Base-by-base conservation (phyloP, 2,888 invertebrate genomes). In the Drosophila lacicola region DNA sequence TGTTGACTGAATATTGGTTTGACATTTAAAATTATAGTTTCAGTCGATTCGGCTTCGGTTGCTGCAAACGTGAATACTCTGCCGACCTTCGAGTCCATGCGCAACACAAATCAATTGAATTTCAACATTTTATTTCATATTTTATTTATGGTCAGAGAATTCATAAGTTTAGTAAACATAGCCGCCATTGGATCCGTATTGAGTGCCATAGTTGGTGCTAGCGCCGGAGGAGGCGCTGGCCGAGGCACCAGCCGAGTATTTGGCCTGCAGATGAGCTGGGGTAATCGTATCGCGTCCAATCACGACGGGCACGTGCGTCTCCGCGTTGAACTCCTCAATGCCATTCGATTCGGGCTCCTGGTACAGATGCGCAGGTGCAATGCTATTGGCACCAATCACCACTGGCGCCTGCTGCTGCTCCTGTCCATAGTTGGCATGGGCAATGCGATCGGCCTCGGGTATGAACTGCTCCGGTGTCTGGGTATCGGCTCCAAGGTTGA, bases 111-210 rank as follows among this genome's bases (percentile, higher is more conserved):
- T 39, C n/a, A 39, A 36, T 42, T 41, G 11, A 5, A 21, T 25
- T 14, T 10, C 4, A 39, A 33, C n/a, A n/a, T 53, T 53, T 17
- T 17, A 41, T 54, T 39, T 25, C 25, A 21, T 10, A 34, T 21
- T 44, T 36, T 60, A 63, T 42, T 42, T 53, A 19, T 34, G 3
- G 19, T 4, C 37, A 57, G n/a, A n/a, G 14, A 56, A 50, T 21
- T 6, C 11, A 33, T 29, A 10, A 33, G 34, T 11, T 66, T 89
- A 90, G 77, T 92, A 91, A 57, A 91, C 81, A 62, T 91, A 91
- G 19, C 91, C 91, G 47, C 91, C 91, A 62, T 92, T 90, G 65
- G 90, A 62, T n/a, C 71, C 92, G 73, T 91, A 91, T 61, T 90
- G 85, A 14, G 91, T 91, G 17, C 68, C 91, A 41, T 80, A 70